Percentiles rank a stretch among this genome's conserved stretches.
Conservation (phyloP, 2,797 vertebrate genomes). For the Sciurus vulgaris region DNA sequence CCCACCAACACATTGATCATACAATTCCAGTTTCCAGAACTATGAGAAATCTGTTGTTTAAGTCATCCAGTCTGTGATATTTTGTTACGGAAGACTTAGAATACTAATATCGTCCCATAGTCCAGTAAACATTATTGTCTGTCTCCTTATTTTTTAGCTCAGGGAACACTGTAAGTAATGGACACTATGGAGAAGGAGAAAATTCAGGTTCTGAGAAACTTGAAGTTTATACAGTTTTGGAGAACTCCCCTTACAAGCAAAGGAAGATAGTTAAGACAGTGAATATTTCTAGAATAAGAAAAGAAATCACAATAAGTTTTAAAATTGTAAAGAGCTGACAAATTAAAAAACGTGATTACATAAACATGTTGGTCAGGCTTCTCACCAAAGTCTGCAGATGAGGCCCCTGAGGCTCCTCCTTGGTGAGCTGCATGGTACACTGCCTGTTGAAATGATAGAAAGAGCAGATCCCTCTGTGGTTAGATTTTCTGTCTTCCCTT, state of each 20-base stretch:
- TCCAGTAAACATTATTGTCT: not conserved
- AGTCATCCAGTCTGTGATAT: not conserved
- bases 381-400: not conserved
- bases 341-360: not conserved
- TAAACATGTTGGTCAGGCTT: not conserved
- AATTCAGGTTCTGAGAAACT: not conserved
- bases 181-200: not conserved
- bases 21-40: not conserved
- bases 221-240: not conserved
- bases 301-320: slow-evolving; percentile 9
- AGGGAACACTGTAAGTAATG: not conserved
- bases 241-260: not conserved
- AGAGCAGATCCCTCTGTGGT: not conserved
- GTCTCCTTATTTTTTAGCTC: slow-evolving; percentile 36
- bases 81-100: not conserved
- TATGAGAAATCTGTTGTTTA: not conserved
- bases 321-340: not conserved
- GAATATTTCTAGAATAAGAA: not conserved
- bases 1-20: not conserved
- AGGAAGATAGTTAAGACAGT: not conserved
- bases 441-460: not conserved
- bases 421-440: not conserved
- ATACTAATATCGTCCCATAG: not conserved
- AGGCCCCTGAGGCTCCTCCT: not conserved
- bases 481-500: not conserved